Evolutionary conservation across 1,140 invertebrate species (phyloP), one percentile per base, ranked within the genome.

Genomic region (Scylla paramamosain): DNA sequence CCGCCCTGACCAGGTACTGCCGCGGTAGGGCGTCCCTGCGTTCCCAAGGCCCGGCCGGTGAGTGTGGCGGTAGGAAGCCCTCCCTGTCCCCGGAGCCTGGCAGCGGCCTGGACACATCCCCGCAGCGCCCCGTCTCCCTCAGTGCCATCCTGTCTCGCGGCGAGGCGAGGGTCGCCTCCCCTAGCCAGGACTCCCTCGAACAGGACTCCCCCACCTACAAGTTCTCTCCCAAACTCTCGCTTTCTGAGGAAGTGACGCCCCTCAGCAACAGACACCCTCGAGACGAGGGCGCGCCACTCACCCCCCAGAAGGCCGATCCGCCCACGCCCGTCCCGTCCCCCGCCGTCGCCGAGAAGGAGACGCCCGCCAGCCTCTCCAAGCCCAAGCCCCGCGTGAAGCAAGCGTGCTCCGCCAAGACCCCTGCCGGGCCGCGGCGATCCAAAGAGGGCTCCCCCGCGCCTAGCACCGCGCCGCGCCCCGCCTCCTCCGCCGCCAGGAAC

Each of bases 211-310:
- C 83, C 52, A 39, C 89, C 31, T 95, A 93, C 77, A 91, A 93
- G 29, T 77, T 77, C 20, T 77, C 67, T 20, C 88, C 95, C 39
- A 45, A 93, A n/a, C 87, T 93, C 14, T 90, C 92, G 12, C 93
- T 93, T 45, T 93, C 95, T n/a, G 92, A 95, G 31, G 95, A 95
- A 91, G 28, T 93, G 82, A 90, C 93, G 82, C 67, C 93, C 45
- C 82, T 95, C 28, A 95, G 31, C 7, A 77, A 67, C n/a, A 92
- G 59, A n/a, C 92, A 95, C 46, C 52, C 52, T 14, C 52, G 32
- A 32, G 83, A 95, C 7, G 29, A 87, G 28, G 59, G 25, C 4
- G 25, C 16, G 67, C 67, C 25, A 7, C 12, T 7, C 67, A 77
- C 1, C 67, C 67, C 67, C 67, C 0, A 25, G 20, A 12, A 59